phyloP scores from a whole-genome alignment of 64 coral and sea anemone species.

The Hydrozoanthus tunicans region DNA sequence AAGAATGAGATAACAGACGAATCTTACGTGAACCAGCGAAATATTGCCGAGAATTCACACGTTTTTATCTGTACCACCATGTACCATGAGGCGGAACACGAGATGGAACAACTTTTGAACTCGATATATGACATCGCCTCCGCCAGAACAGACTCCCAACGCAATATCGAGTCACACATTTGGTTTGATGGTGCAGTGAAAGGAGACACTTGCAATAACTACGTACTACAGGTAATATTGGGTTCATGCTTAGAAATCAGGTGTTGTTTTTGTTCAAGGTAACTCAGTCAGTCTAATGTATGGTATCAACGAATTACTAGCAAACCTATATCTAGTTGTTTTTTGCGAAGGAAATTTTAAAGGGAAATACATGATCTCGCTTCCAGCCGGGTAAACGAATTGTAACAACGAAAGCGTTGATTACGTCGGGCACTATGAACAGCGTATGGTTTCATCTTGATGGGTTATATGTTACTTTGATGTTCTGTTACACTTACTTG shows the following conservation, averaged over 20 bases:
- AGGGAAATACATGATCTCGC: too few relatives aligned
- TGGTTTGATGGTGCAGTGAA: slow-evolving; percentile 96
- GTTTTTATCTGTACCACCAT: slow-evolving; percentile 96
- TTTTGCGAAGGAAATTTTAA: too few relatives aligned
- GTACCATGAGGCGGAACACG: slow-evolving; percentile 92
- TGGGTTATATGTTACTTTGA: too few relatives aligned
- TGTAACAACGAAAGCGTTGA: too few relatives aligned
- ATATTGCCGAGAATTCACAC: slow-evolving; percentile 59
- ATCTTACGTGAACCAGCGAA: slow-evolving; percentile 64
- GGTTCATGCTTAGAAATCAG: neutral
- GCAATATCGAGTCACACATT: slow-evolving; percentile 90
- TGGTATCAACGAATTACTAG: neutral
- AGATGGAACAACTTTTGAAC: slow-evolving; percentile 93
- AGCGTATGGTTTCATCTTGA: too few relatives aligned
- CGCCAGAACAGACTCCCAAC: slow-evolving; percentile 58
- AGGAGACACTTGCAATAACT: slow-evolving; percentile 80
- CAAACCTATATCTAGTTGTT: too few relatives aligned
- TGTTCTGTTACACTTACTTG: too few relatives aligned
- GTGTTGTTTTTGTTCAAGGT: neutral
- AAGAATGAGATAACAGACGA: slow-evolving; percentile 94
- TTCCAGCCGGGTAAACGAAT: too few relatives aligned
- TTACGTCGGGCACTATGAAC: too few relatives aligned
- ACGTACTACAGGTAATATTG: slow-evolving; percentile 52
- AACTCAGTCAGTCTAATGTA: neutral
- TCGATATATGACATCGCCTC: slow-evolving; percentile 83